Evolutionary conservation across 1,140 invertebrate species (phyloP).

Genomic region (Branchinecta lynchi): DNA sequence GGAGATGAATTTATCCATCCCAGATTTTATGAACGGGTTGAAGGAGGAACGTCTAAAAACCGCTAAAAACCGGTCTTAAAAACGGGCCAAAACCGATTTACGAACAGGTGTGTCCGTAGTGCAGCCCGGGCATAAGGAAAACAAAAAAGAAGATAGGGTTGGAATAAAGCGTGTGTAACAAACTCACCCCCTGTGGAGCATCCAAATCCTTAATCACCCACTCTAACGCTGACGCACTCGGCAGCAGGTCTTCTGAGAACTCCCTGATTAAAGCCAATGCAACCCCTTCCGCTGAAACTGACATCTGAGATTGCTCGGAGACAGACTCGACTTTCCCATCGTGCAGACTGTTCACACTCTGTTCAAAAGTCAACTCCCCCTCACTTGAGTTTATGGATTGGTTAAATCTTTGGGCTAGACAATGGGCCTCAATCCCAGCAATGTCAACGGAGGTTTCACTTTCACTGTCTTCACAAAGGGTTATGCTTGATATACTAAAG

Average conservation of each 20-base stretch:
- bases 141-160: too few relatives aligned
- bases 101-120: too few relatives aligned
- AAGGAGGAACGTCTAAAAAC: too few relatives aligned
- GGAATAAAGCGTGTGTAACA: neutral
- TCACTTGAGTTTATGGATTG: too few relatives aligned
- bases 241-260: constrained; percentile 59
- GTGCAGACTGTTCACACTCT: too few relatives aligned
- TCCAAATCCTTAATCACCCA: constrained; percentile 68
- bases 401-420: constrained; percentile 14
- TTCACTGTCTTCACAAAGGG: constrained; percentile 21
- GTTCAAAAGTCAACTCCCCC: too few relatives aligned
- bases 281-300: constrained; percentile 56
- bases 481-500: neutral
- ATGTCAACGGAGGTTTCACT: constrained; percentile 14
- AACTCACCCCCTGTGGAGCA: constrained; percentile 48
- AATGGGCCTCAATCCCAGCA: neutral
- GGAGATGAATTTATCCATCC: too few relatives aligned
- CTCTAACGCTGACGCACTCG: constrained; percentile 57
- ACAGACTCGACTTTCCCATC: neutral
- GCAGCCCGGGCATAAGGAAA: too few relatives aligned
- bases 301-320: neutral
- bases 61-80: too few relatives aligned
- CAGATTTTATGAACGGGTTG: too few relatives aligned
- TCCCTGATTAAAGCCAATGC: constrained; percentile 56
- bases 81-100: too few relatives aligned